Percentiles rank a stretch among this genome's conserved stretches.
phyloP scores from a whole-genome alignment of 2,113 vertebrate genomes.

The Beaufortia kweichowensis region DNA sequence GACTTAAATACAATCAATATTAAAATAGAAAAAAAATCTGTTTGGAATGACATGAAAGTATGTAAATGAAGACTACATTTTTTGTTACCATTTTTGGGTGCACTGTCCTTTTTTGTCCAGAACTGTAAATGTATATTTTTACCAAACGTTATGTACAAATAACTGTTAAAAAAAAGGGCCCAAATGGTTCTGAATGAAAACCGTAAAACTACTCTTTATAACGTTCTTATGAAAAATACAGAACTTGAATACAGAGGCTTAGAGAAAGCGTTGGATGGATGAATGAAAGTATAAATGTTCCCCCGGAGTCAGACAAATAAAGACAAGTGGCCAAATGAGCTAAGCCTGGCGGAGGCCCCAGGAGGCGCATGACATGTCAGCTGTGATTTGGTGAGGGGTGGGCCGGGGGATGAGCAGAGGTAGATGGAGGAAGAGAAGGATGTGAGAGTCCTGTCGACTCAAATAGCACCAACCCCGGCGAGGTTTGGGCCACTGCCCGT shows the following conservation, averaged over 20 bases:
- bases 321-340: constrained; percentile 57
- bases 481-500: constrained; percentile 41
- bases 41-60: too few species aligned
- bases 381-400: constrained; percentile 44
- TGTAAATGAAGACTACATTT: too few species aligned
- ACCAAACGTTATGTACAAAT: too few species aligned
- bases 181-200: background rate
- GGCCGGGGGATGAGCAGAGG: background rate
- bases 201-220: background rate
- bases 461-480: constrained; percentile 45
- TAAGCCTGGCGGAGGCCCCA: constrained; percentile 50
- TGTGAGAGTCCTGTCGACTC: constrained; percentile 43
- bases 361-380: constrained; percentile 46
- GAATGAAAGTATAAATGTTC: constrained; percentile 50
- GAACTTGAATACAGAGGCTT: background rate
- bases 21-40: too few species aligned
- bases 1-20: too few species aligned
- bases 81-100: too few species aligned
- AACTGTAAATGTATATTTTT: too few species aligned
- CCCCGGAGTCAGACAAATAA: constrained; percentile 58
- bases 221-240: background rate
- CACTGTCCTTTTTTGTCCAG: too few species aligned
- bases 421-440: constrained; percentile 26
- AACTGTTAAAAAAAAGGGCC: too few species aligned
- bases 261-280: constrained; percentile 40